Evolutionary conservation across 2,797 vertebrate species (phyloP), one percentile per base, ranked within the genome.

Genomic region (Hypotaenidia okinawae): DNA sequence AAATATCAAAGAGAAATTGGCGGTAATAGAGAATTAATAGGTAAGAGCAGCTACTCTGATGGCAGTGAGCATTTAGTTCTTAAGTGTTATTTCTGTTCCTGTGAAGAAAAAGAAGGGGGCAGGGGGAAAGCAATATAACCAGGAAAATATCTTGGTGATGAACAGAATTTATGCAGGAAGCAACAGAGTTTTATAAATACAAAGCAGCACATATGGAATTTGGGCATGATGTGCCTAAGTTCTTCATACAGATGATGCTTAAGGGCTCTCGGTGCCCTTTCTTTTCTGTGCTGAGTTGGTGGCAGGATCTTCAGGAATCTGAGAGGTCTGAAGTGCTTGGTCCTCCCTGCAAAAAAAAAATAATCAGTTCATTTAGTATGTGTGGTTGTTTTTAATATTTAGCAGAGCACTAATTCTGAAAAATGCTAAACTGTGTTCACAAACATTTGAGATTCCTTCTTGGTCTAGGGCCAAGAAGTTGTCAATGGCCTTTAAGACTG

Each of bases 1-100:
- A 97, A 96, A 95, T 85, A 68, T 84, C 45, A 84, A 66, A 62
- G 76, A 94, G 39, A 94, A 76, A 16, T 11, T 51, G 14, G 8
- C 5, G 17, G 30, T 73, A 79, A 28, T 3, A 72, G 49, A n/a
- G 24, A 59, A 63, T 45, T 90, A 83, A 78, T 81, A 76, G 28
- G 28, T 81, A 94, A 94, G 84, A 86, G 28, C 47, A 64, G 25
- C 58, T 87, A 72, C 43, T 90, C 79, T 41, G 27, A 32, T 55
- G 35, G 7, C 9, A 28, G 54, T 51, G 41, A 77, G 33, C n/a
- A 13, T 47, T 72, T 67, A 74, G 49, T 86, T 91, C 30, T 75
- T 59, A 61, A 68, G 43, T 66, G 25, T 87, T 47, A 89, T 86
- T 92, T 92, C 32, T 79, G 9, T 87, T 80, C 23, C 16, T 77